Evolutionary conservation across 2,113 vertebrate species (phyloP).

Genomic region (Psittacula cyanocephala): DNA sequence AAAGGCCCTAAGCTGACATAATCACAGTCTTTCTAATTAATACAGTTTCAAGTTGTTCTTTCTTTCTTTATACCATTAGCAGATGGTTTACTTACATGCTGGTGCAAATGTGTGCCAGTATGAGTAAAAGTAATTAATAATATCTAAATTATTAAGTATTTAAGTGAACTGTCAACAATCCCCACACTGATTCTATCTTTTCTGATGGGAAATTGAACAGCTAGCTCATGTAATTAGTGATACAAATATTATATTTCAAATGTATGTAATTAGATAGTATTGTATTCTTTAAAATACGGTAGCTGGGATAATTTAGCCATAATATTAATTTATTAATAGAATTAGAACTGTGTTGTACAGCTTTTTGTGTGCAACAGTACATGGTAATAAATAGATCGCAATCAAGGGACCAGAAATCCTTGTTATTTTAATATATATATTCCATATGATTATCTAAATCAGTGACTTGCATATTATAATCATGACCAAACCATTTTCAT

Average conservation of each 20-base stretch:
- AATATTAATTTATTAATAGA: not conserved
- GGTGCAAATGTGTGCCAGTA: slow-evolving; percentile 30
- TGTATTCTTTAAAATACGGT: not conserved
- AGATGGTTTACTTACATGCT: slow-evolving; percentile 65
- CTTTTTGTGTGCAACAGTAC: not conserved
- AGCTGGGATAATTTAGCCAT: not conserved
- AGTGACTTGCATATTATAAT: not conserved
- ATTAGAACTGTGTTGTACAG: not conserved
- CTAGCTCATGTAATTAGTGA: not conserved
- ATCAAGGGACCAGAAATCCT: not conserved
- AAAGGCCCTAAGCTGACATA: not conserved
- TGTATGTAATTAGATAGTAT: not conserved
- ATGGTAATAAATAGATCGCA: not conserved
- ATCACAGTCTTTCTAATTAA: slow-evolving; percentile 54
- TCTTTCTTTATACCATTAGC: slow-evolving; percentile 51
- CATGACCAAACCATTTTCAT: not conserved
- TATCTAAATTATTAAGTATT: slow-evolving; percentile 67
- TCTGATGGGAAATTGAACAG: slow-evolving; percentile 19
- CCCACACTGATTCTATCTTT: slow-evolving; percentile 31
- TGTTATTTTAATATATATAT: not conserved
- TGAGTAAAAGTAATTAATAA: slow-evolving; percentile 72
- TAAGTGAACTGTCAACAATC: slow-evolving; percentile 58
- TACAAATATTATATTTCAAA: not conserved
- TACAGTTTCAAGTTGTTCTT: slow-evolving; percentile 19
- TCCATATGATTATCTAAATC: not conserved